These are phyloP conservation scores for Rhineura floridana DNA, from an alignment of 2,113 vertebrate species.

Conservation along the genomic window DNA sequence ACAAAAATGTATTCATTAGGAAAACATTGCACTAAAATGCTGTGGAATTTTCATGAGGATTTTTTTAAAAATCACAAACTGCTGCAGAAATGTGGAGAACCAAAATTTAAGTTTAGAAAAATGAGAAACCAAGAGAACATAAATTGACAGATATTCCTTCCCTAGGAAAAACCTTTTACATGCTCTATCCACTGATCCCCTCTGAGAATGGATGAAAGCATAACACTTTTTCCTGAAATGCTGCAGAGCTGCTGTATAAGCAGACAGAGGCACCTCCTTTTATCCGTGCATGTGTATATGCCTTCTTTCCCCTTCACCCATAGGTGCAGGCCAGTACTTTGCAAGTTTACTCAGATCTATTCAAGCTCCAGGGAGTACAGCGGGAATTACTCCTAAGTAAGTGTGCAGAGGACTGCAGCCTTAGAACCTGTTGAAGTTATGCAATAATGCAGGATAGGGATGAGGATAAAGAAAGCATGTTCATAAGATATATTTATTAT, in stretches of 20 bases:
- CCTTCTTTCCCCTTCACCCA: neutral
- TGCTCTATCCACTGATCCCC: neutral
- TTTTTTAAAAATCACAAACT: too few species aligned
- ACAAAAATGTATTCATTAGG: too few species aligned
- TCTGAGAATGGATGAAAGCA: neutral
- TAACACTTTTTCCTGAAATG: neutral
- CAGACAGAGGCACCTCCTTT: neutral
- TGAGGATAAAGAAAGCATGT: neutral
- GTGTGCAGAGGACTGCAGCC: neutral
- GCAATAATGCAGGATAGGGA: too few species aligned
- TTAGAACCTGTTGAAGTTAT: neutral
- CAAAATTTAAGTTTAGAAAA: too few species aligned
- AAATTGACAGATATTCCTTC: too few species aligned
- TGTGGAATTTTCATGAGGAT: too few species aligned
- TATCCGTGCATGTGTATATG: neutral
- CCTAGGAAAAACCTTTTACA: neutral
- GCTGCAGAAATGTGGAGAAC: too few species aligned
- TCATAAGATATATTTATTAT: neutral
- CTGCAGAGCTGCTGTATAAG: neutral
- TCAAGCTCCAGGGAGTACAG: neutral
- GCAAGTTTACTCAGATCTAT: neutral
- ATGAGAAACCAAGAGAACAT: too few species aligned
- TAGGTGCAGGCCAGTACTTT: neutral
- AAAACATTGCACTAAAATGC: too few species aligned
- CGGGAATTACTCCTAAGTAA: neutral